Percentiles rank a stretch among this genome's conserved stretches.
phyloP scores from a whole-genome alignment of 2,888 invertebrate species.

The Parthenolecanium corni region DNA sequence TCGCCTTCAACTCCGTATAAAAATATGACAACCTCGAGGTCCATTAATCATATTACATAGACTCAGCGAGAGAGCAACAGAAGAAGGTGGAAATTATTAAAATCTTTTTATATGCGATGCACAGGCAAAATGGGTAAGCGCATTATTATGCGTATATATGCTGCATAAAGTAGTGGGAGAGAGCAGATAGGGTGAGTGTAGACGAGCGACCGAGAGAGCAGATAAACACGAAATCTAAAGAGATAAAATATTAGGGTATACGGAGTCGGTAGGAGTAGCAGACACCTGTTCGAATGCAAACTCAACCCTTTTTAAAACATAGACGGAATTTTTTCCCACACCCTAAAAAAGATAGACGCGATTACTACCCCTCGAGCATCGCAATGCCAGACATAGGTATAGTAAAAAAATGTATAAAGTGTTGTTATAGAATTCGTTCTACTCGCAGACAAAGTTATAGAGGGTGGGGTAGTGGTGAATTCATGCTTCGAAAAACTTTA shows the following conservation, averaged over 20 bases:
- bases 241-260: constrained; percentile 26
- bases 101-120: constrained; percentile 14
- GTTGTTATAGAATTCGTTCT: constrained; percentile 25
- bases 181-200: no score
- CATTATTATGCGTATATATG: constrained; percentile 17
- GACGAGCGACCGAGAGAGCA: no score
- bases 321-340: constrained; percentile 25
- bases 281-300: constrained; percentile 27
- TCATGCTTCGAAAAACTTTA: constrained; percentile 22
- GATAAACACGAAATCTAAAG: constrained; percentile 8
- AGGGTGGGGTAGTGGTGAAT: constrained; percentile 5
- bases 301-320: constrained; percentile 23
- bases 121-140: constrained; percentile 13
- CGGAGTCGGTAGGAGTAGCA: constrained; percentile 9
- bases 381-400: constrained; percentile 8
- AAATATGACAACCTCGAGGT: constrained; percentile 10
- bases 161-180: neutral
- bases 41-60: constrained; percentile 21
- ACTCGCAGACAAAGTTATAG: constrained; percentile 3
- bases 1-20: neutral
- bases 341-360: constrained; percentile 24
- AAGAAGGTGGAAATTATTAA: constrained; percentile 18
- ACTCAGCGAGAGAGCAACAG: constrained; percentile 7
- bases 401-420: constrained; percentile 1
- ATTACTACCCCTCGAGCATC: constrained; percentile 23